Conservation (phyloP, 2,113 vertebrate genomes). For the Meles meles region DNA sequence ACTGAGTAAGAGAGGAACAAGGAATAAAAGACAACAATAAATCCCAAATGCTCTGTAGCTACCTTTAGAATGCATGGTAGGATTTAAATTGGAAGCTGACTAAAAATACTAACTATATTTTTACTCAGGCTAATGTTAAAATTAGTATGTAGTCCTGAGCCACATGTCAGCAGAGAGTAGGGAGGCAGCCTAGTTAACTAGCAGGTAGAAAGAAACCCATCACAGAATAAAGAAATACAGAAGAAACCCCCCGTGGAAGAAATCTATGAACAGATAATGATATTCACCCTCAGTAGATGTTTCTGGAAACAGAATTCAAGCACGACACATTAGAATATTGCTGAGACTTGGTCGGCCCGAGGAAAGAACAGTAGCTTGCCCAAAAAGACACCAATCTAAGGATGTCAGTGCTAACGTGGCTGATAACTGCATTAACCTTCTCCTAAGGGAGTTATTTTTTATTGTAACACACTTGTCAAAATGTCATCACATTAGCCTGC, state of each 20-base stretch:
- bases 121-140: slow-evolving; percentile 54
- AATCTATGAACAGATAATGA: background rate
- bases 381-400: background rate
- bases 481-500: slow-evolving; percentile 35
- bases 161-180: background rate
- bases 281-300: background rate
- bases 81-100: slow-evolving; percentile 25
- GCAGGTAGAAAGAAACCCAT: background rate
- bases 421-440: slow-evolving; percentile 70
- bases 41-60: background rate
- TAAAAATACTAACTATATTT: slow-evolving; percentile 37
- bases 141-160: background rate
- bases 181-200: background rate
- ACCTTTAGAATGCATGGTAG: background rate
- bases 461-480: slow-evolving; percentile 70
- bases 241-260: background rate
- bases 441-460: slow-evolving; percentile 50
- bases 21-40: background rate
- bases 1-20: background rate
- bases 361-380: background rate
- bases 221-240: background rate
- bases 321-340: background rate
- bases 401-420: background rate
- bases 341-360: background rate
- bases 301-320: background rate